Conservation (phyloP, 2,797 vertebrate species). For the Hippoglossus hippoglossus region DNA sequence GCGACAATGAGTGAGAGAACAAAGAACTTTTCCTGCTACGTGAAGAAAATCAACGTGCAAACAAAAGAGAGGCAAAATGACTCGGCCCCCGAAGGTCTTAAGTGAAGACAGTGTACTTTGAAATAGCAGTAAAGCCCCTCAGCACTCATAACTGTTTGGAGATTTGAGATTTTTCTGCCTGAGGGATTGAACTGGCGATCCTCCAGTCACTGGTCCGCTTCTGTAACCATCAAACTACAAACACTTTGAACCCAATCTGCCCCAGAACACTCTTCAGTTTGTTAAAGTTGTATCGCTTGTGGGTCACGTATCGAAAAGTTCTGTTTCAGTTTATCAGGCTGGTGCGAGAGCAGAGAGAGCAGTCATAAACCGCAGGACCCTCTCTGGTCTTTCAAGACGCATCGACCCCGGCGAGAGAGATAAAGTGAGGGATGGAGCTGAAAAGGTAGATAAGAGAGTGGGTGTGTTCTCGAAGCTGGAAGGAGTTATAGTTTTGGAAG, state of each 20-base stretch:
- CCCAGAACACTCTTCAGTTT: constrained; percentile 39
- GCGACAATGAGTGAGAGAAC: constrained; percentile 6
- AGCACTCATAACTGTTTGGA: constrained; percentile 19
- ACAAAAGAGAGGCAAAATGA: constrained; percentile 17
- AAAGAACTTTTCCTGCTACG: neutral
- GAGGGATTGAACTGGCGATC: constrained; percentile 48
- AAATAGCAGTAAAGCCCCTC: constrained; percentile 26
- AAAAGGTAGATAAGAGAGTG: constrained; percentile 12
- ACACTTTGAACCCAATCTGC: constrained; percentile 45
- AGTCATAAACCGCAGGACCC: constrained; percentile 29
- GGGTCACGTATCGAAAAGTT: constrained; percentile 47
- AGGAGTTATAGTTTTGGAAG: constrained; percentile 43
- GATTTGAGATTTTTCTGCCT: constrained; percentile 43
- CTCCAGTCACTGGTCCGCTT: constrained; percentile 55
- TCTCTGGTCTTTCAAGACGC: constrained; percentile 32
- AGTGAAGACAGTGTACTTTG: constrained; percentile 21
- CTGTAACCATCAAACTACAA: constrained; percentile 63
- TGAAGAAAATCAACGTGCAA: neutral
- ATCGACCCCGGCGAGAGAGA: constrained; percentile 42
- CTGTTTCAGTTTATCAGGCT: constrained; percentile 40
- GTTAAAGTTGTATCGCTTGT: constrained; percentile 46
- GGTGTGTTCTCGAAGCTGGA: neutral
- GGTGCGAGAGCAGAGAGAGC: constrained; percentile 24
- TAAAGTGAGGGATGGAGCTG: constrained; percentile 35
- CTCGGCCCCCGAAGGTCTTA: neutral